These are phyloP conservation scores for Gymnothorax reevesii DNA, from an alignment of 2,797 vertebrate genomes.

Conservation along the genomic window DNA sequence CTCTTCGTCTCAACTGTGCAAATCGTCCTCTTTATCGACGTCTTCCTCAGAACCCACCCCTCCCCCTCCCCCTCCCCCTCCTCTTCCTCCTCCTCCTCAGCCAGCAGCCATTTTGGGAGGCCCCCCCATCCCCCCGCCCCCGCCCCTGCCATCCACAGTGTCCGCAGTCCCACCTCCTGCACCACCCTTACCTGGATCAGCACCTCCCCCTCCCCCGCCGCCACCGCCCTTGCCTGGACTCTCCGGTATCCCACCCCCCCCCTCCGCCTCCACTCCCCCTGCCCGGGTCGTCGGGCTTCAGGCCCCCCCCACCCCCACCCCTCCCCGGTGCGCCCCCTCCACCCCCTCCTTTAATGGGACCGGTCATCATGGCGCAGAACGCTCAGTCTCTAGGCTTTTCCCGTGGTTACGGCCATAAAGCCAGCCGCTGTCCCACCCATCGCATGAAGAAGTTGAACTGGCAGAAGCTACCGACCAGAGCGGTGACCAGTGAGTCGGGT, in stretches of 20 bases:
- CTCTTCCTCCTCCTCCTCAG: not conserved
- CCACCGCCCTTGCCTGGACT: conserved; percentile 27
- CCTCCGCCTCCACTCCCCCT: conserved; percentile 41
- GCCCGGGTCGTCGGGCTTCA: conserved; percentile 6
- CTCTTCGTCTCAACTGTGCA: conserved; percentile 32
- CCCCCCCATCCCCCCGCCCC: conserved; percentile 35
- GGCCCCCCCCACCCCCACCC: conserved; percentile 44
- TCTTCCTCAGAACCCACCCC: conserved; percentile 45
- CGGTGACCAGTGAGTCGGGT: conserved; percentile 77
- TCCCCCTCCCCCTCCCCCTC: conserved; percentile 34
- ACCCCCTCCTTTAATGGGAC: conserved; percentile 64
- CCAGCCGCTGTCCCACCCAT: conserved; percentile 75
- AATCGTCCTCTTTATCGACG: not conserved
- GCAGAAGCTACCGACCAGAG: conserved; percentile 86
- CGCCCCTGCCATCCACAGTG: conserved; percentile 24
- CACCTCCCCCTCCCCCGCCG: conserved; percentile 29
- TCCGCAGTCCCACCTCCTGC: conserved; percentile 30
- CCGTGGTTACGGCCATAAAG: conserved; percentile 55
- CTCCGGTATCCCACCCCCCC: conserved; percentile 16
- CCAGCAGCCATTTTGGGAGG: not conserved
- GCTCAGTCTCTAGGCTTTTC: conserved; percentile 62
- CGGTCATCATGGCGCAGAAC: conserved; percentile 69
- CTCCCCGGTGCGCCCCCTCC: conserved; percentile 59
- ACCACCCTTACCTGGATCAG: conserved; percentile 42
- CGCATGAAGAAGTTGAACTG: conserved; percentile 99